A percentile compares a stretch with the other conserved stretches of the same genome.
Evolutionary conservation across 1,140 invertebrate genomes (phyloP).

Genomic region (Pseudoatta argentina): DNA sequence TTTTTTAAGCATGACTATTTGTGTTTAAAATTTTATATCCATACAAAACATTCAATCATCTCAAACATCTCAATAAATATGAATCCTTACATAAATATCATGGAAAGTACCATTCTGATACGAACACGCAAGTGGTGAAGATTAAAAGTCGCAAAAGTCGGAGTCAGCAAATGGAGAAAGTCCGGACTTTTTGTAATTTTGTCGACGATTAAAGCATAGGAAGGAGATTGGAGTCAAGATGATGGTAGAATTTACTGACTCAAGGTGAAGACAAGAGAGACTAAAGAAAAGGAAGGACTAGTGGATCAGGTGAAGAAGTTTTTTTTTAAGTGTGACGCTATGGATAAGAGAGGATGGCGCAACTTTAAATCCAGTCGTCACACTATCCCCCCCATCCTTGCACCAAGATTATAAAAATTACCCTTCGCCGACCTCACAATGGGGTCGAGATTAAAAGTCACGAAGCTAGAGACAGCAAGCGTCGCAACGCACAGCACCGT

Average conservation of each 20-base stretch:
- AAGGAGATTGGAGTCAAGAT: conserved; percentile 35
- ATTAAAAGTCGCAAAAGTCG: conserved; percentile 71
- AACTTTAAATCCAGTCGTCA: conserved; percentile 63
- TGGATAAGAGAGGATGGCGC: conserved; percentile 2
- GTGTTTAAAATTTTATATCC: neutral
- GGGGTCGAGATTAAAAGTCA: conserved; percentile 74
- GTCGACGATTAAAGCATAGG: conserved; percentile 25
- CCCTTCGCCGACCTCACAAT: conserved; percentile 50
- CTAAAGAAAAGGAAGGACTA: neutral
- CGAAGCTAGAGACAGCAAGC: conserved; percentile 53
- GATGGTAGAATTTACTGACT: conserved; percentile 11
- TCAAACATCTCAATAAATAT: conserved; percentile 28
- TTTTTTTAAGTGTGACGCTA: conserved; percentile 51
- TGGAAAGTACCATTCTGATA: conserved; percentile 44
- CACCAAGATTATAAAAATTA: conserved; percentile 71
- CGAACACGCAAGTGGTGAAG: conserved; percentile 14
- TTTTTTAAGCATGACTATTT: neutral
- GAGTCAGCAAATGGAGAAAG: conserved; percentile 68
- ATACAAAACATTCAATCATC: neutral
- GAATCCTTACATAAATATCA: conserved; percentile 55
- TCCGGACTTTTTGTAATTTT: conserved; percentile 70
- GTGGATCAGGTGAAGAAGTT: neutral
- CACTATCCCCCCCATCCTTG: neutral
- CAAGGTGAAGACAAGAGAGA: neutral
- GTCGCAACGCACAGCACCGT: neutral